Conservation (phyloP, 2,797 vertebrate genomes). For the Alosa sapidissima region DNA sequence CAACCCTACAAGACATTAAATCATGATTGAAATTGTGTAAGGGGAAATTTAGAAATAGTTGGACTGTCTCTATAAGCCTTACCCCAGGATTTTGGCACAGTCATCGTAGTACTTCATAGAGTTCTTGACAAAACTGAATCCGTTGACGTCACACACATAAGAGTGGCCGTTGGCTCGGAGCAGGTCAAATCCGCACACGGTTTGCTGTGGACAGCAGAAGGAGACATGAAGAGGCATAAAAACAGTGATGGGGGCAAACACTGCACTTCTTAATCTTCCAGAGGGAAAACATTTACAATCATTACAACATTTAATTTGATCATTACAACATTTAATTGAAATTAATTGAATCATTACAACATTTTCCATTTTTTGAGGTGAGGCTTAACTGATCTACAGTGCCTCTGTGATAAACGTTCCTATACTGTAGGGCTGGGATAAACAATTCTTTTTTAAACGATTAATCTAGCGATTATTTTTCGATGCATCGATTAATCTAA, state of each 20-base stretch:
- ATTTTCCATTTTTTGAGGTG: too few relatives aligned
- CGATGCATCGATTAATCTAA: too few relatives aligned
- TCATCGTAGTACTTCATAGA: constrained; percentile 99
- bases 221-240: not conserved
- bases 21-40: not conserved
- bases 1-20: not conserved
- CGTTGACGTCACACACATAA: constrained; percentile 96
- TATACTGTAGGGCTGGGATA: too few relatives aligned
- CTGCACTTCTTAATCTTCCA: not conserved
- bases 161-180: constrained; percentile 96
- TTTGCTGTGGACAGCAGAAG: constrained; percentile 80
- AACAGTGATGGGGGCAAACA: not conserved
- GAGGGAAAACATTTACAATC: not conserved
- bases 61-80: constrained; percentile 33
- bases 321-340: too few relatives aligned
- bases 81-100: constrained; percentile 99
- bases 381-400: not conserved
- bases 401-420: not conserved
- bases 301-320: not conserved
- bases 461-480: too few relatives aligned
- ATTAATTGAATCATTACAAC: too few relatives aligned
- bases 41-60: not conserved
- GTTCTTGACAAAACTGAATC: constrained; percentile 99
- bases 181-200: constrained; percentile 96
- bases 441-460: too few relatives aligned